A percentile compares a stretch with the other conserved stretches of the same genome.
Conservation (phyloP, 2,797 vertebrate genomes). For the Squalus acanthias region DNA sequence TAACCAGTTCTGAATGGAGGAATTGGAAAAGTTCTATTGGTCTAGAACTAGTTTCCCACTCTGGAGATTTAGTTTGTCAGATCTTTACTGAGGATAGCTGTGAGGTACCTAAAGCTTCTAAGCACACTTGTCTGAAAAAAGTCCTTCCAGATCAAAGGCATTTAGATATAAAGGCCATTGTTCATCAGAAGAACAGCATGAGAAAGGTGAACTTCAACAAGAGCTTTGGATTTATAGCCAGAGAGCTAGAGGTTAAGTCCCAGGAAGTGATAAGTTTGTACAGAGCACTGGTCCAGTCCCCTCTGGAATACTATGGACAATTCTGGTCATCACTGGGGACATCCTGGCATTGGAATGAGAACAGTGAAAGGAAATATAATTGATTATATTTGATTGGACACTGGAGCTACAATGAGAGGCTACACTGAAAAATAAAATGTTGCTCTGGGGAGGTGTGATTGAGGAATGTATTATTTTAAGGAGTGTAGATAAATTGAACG, state of each 20-base stretch:
- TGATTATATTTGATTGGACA: not conserved
- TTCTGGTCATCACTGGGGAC: not conserved
- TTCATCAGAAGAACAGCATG: not conserved
- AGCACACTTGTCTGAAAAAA: not conserved
- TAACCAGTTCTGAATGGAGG: not conserved
- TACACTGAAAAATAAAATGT: no score
- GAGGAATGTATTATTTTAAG: not conserved
- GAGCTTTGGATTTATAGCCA: no score
- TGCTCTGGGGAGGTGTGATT: not conserved
- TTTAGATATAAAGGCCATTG: not conserved
- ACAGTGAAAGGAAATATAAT: not conserved
- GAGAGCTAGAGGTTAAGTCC: no score
- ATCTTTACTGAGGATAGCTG: not conserved
- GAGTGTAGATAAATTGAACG: not conserved
- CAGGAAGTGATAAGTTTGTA: no score
- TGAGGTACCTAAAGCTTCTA: not conserved
- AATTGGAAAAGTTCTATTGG: not conserved
- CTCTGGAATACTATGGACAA: not conserved
- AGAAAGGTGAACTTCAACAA: not conserved
- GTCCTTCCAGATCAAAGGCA: not conserved
- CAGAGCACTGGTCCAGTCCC: no score
- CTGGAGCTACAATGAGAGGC: not conserved
- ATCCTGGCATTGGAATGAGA: not conserved
- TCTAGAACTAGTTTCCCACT: not conserved
- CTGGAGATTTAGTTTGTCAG: not conserved